Percentiles rank a stretch among this genome's conserved stretches.
Conservation (phyloP, 2,888 invertebrate species). For the Metacarcinus magister region DNA sequence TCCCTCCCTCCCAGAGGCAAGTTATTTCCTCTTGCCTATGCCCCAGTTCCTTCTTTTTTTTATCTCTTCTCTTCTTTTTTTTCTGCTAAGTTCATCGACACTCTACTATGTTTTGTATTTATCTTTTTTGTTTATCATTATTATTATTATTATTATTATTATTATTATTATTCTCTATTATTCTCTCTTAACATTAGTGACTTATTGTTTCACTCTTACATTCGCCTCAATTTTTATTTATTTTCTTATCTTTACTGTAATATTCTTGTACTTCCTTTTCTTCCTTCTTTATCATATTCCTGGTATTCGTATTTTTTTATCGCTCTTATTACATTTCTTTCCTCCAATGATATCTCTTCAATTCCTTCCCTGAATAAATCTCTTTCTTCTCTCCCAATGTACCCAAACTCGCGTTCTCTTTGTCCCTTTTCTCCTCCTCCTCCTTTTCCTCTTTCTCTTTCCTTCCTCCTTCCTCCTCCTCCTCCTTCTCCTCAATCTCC, state of each 20-base stretch:
- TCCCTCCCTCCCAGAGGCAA: conserved; percentile 65
- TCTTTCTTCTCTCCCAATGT: conserved; percentile 45
- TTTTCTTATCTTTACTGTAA: background rate
- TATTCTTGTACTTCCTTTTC: background rate
- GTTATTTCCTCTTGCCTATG: conserved; percentile 69
- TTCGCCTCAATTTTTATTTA: background rate
- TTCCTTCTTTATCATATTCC: background rate
- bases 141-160: background rate
- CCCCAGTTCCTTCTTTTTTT: conserved; percentile 13
- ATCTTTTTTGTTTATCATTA: background rate
- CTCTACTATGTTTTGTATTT: background rate
- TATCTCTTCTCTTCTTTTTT: background rate
- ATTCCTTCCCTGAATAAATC: background rate
- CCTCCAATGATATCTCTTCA: background rate
- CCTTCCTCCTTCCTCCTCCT: background rate
- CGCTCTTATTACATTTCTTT: conserved; percentile 6
- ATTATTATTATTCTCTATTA: background rate
- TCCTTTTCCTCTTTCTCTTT: background rate
- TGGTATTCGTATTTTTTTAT: background rate
- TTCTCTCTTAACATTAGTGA: background rate
- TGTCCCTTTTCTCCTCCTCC: conserved; percentile 17
- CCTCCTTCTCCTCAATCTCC: conserved; percentile 63
- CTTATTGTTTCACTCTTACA: background rate
- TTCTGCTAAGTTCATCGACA: background rate
- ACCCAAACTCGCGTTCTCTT: background rate